Base-by-base conservation (phyloP, 1,140 invertebrate genomes). In the Homalodisca vitripennis region DNA sequence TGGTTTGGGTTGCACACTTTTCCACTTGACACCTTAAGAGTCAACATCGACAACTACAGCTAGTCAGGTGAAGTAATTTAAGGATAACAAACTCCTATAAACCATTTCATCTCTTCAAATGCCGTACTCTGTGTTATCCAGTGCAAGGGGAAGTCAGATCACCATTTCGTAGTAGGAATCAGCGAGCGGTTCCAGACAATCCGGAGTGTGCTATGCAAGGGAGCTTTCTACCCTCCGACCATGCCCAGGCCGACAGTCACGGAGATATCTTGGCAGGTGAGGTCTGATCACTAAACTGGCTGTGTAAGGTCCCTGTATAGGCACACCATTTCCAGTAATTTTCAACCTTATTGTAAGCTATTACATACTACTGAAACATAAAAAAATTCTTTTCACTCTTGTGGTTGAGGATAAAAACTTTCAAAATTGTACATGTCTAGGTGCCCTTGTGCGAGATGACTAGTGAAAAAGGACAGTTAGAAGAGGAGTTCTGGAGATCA, bases 171-270 rank as follows among this genome's bases (percentile, higher is more conserved):
- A 34, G 86, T 94, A 47, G 86, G 91, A 0, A 77, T 94, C 0
- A 88, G 84, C 69, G 95, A 98, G 80, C 82, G 82, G 3, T 84
- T 87, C 48, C 88, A 92, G 78, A 89, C 86, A 63, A 83, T 95
- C 2, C 84, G 90, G 22, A 92, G 89, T 41, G 89, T 98, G 55
- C 82, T 92, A 12, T 98, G 95, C 75, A 93, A 94, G 79, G 95
- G 94, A 22, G 84, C 88, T 24, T 84, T 87, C 34, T 98, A 94
- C 82, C 97, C 97, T 3, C 84, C 87, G 13, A 94, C 94, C 0
- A 86, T 89, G 55, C 95, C 95, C 1, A 85, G 89, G 67, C 96
- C 95, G 2, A 90, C 90, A 69, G 80, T 95, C 0, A 84, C 86
- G 29, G 88, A 95, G 76, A 76, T 94, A 68, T 79, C 84, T 32